phyloP scores from a whole-genome alignment of 2,888 invertebrate genomes.

The Pollenia angustigena region DNA sequence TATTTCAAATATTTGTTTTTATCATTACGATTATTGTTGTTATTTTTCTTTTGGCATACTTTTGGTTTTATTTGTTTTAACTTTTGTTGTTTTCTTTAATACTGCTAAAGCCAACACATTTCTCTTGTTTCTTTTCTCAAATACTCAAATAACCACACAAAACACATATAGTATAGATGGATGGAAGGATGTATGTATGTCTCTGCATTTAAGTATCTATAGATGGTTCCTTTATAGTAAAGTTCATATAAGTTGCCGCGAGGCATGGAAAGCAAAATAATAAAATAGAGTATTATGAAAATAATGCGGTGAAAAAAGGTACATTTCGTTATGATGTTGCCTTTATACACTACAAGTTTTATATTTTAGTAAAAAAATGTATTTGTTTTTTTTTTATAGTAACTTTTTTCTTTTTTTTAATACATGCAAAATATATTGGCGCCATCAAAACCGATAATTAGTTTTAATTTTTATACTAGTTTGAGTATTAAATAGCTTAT shows the following conservation, averaged over 20 bases:
- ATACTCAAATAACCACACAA: neutral
- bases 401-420: no score
- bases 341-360: neutral
- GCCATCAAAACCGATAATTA: no score
- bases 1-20: constrained; percentile 68
- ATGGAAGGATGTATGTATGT: neutral
- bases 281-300: constrained; percentile 29
- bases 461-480: no score
- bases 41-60: constrained; percentile 67
- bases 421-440: no score
- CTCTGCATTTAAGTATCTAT: neutral
- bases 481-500: no score
- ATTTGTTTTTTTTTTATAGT: no score
- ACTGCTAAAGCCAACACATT: constrained; percentile 22
- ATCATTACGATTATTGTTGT: constrained; percentile 70
- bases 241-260: constrained; percentile 53
- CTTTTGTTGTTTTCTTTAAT: constrained; percentile 26
- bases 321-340: neutral
- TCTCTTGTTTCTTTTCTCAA: constrained; percentile 45
- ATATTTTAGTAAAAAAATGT: neutral
- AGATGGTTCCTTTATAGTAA: constrained; percentile 42
- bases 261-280: constrained; percentile 29
- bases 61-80: constrained; percentile 61
- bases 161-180: neutral
- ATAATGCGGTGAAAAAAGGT: constrained; percentile 24